Conservation (phyloP, 2,888 invertebrate species). For the Amblyjoppa fuscipennis region DNA sequence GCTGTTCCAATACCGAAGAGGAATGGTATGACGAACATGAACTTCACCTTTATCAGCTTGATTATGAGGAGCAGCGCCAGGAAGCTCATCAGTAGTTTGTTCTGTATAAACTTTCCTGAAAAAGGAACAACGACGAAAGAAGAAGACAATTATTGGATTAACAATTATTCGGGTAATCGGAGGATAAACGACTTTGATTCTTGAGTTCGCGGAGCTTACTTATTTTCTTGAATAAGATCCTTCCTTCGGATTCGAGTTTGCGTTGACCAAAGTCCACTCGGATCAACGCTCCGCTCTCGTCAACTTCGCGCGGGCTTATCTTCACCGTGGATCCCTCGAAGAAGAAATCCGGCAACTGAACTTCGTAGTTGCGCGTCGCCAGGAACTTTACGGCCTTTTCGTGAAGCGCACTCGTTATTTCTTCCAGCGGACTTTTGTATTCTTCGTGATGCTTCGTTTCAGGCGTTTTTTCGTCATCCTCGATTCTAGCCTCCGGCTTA, state of each 20-base stretch:
- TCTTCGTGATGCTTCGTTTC: constrained; percentile 74
- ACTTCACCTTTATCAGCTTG: constrained; percentile 92
- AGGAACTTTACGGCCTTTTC: constrained; percentile 91
- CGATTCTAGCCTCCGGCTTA: constrained; percentile 61
- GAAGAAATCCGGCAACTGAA: constrained; percentile 90
- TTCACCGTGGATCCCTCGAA: constrained; percentile 91
- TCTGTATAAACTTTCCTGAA: constrained; percentile 92
- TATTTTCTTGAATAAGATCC: constrained; percentile 90
- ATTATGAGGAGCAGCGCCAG: constrained; percentile 92
- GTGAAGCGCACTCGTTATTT: constrained; percentile 90
- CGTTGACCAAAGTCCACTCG: constrained; percentile 90
- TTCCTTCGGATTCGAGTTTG: constrained; percentile 85
- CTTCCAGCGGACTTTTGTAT: constrained; percentile 88
- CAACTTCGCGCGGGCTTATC: constrained; percentile 91
- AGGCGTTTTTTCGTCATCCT: constrained; percentile 72
- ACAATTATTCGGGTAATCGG: neutral
- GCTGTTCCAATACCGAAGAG: constrained; percentile 93
- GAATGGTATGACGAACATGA: constrained; percentile 92
- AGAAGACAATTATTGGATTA: neutral
- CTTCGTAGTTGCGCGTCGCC: constrained; percentile 91
- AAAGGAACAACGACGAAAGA: constrained; percentile 54
- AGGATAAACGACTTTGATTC: constrained; percentile 25
- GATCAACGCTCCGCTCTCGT: constrained; percentile 91
- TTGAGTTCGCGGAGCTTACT: constrained; percentile 86
- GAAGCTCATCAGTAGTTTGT: constrained; percentile 91